Evolutionary conservation across 2,113 vertebrate genomes (phyloP).

Genomic region (Neodontobutis hainanensis): DNA sequence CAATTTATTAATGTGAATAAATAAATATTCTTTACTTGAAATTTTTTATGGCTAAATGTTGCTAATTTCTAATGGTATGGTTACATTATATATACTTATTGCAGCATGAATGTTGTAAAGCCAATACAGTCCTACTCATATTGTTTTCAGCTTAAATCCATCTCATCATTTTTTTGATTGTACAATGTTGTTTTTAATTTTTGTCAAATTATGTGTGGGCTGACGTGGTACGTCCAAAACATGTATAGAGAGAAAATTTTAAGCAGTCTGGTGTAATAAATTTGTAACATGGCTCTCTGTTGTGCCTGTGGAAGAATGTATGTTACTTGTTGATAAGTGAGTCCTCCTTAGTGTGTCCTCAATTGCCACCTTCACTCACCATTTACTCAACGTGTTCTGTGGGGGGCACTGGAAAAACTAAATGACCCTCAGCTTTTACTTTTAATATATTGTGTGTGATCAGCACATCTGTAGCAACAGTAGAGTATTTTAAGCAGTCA

Average conservation of each 20-base stretch:
- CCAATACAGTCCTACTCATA: constrained; percentile 15
- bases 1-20: constrained; percentile 66
- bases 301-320: neutral
- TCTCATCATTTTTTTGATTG: constrained; percentile 15
- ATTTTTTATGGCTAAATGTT: constrained; percentile 45
- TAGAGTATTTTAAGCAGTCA: too few relatives aligned
- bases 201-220: constrained; percentile 21
- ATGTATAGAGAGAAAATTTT: constrained; percentile 54
- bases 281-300: constrained; percentile 24
- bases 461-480: neutral
- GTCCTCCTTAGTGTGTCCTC: constrained; percentile 7
- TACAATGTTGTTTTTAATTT: constrained; percentile 46
- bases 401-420: neutral
- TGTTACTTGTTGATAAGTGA: constrained; percentile 16
- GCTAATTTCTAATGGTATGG: constrained; percentile 14
- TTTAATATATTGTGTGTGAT: neutral
- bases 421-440: constrained; percentile 8
- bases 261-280: constrained; percentile 71
- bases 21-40: constrained; percentile 67
- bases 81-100: constrained; percentile 15
- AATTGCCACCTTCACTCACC: neutral
- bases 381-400: constrained; percentile 25
- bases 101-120: constrained; percentile 28
- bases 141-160: constrained; percentile 31
- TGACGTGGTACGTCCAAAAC: constrained; percentile 34